Evolutionary conservation across 2,888 invertebrate species (phyloP).

Genomic region (Agonopterix alstromeriana): DNA sequence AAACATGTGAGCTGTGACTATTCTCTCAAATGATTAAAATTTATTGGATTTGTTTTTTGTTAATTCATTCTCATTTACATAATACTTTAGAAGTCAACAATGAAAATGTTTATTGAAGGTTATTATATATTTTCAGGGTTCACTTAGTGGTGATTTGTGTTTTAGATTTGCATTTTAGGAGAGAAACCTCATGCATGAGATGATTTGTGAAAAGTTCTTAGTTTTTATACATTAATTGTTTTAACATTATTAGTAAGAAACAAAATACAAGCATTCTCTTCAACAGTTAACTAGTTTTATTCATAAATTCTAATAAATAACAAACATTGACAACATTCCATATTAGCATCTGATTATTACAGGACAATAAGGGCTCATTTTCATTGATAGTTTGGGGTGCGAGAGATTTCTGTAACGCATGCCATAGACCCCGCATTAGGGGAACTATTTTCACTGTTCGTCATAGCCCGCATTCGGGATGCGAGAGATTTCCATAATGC

Average conservation of each 20-base stretch:
- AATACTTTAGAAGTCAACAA: slow-evolving; percentile 14
- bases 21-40: no score
- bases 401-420: no score
- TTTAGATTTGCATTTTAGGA: slow-evolving; percentile 53
- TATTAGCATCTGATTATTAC: no score
- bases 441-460: no score
- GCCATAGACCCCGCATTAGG: no score
- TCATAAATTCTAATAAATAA: not conserved
- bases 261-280: slow-evolving; percentile 58
- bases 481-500: no score
- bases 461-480: no score
- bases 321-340: not conserved
- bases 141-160: slow-evolving; percentile 42
- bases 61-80: slow-evolving; percentile 15
- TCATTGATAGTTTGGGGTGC: no score
- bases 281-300: slow-evolving; percentile 29
- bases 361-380: no score
- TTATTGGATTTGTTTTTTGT: slow-evolving; percentile 15
- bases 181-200: slow-evolving; percentile 37
- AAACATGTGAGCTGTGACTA: no score
- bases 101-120: slow-evolving; percentile 17
- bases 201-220: slow-evolving; percentile 49
- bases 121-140: slow-evolving; percentile 19
- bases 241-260: slow-evolving; percentile 59
- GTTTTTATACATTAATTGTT: slow-evolving; percentile 60